These are phyloP conservation scores for Araneus ventricosus DNA, from an alignment of 1,140 invertebrate species.

Conservation along the genomic window DNA sequence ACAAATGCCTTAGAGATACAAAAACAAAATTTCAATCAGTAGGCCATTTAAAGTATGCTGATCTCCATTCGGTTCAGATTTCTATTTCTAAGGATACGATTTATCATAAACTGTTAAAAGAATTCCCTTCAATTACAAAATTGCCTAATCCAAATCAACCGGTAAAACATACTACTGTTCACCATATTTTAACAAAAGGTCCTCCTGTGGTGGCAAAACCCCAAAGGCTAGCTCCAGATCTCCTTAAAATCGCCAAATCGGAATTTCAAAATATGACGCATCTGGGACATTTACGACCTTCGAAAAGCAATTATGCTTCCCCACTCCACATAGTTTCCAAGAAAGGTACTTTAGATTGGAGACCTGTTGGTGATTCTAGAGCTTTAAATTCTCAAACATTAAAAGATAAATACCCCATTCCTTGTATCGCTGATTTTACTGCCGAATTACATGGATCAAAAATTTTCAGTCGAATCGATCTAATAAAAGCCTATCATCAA, in stretches of 20 bases:
- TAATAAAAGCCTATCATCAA: constrained; percentile 71
- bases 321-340: constrained; percentile 77
- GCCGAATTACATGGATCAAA: constrained; percentile 53
- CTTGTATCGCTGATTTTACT: constrained; percentile 60
- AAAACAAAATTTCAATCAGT: constrained; percentile 43
- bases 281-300: too few species aligned
- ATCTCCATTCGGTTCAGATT: constrained; percentile 40
- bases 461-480: constrained; percentile 63
- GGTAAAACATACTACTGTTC: constrained; percentile 52
- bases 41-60: neutral
- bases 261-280: too few species aligned
- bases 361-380: too few species aligned
- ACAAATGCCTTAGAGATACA: constrained; percentile 51
- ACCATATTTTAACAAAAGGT: constrained; percentile 71
- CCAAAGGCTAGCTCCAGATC: too few species aligned
- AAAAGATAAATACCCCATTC: constrained; percentile 72
- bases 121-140: neutral
- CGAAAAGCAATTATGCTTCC: too few species aligned
- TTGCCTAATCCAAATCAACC: neutral
- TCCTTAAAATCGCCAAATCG: too few species aligned
- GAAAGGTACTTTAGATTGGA: constrained; percentile 54
- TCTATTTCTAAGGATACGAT: neutral
- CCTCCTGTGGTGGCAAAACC: constrained; percentile 18
- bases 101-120: constrained; percentile 74
- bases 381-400: constrained; percentile 68